These are phyloP conservation scores for Amblyraja radiata DNA, from an alignment of 2,797 vertebrate genomes.

Conservation along the genomic window DNA sequence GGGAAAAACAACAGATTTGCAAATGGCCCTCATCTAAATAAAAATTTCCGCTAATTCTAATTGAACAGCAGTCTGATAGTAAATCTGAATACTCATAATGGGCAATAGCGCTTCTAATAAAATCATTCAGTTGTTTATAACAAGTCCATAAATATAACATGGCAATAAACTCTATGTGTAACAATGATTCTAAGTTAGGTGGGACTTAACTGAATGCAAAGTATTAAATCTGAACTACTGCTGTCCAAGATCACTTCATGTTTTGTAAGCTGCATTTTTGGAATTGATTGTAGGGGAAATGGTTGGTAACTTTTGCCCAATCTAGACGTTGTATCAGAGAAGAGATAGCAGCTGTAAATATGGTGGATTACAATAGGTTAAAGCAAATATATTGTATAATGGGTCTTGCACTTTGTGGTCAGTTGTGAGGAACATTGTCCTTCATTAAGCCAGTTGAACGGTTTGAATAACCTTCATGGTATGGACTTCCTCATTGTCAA, in stretches of 20 bases:
- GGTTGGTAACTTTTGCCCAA: neutral
- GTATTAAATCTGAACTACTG: neutral
- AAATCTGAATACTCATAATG: neutral
- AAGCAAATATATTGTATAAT: neutral
- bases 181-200: neutral
- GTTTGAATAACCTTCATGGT: too few species aligned
- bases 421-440: too few species aligned
- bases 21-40: neutral
- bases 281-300: neutral
- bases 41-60: neutral
- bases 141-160: neutral
- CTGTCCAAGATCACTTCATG: neutral
- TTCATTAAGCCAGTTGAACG: too few species aligned
- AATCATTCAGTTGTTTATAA: neutral
- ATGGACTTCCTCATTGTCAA: too few species aligned
- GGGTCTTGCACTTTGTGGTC: too few species aligned
- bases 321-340: neutral
- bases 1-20: neutral
- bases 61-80: neutral
- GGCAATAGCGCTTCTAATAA: neutral
- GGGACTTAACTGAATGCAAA: neutral
- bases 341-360: neutral
- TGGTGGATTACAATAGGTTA: neutral
- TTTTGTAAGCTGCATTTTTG: neutral
- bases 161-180: neutral